These are phyloP conservation scores for Acanthopleura granulata DNA, from an alignment of 2,888 invertebrate genomes.

Conservation along the genomic window DNA sequence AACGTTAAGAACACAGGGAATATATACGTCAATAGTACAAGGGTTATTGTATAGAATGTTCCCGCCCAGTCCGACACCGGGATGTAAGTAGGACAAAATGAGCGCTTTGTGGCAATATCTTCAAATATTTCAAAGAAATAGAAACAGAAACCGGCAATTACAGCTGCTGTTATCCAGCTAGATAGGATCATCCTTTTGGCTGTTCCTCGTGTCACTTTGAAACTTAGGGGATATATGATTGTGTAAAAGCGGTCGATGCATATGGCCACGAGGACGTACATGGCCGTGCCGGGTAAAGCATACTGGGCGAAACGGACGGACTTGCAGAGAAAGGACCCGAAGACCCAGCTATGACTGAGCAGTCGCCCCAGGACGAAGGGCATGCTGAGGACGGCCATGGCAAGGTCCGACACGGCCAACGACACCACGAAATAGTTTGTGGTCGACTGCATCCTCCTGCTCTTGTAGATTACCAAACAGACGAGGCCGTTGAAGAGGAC, in stretches of 20 bases:
- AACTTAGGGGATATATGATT: constrained; percentile 66
- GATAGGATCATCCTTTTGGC: constrained; percentile 59
- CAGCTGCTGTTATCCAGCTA: constrained; percentile 45
- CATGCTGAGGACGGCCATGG: constrained; percentile 43
- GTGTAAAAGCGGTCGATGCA: constrained; percentile 66
- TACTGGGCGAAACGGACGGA: constrained; percentile 52
- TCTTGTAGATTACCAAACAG: constrained; percentile 63
- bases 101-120: constrained; percentile 1
- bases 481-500: constrained; percentile 59
- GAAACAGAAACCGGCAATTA: constrained; percentile 46
- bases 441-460: constrained; percentile 67
- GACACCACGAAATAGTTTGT: constrained; percentile 67
- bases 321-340: constrained; percentile 55
- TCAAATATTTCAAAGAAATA: constrained; percentile 48
- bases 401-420: constrained; percentile 54
- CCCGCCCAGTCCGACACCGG: constrained; percentile 38
- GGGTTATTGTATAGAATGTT: constrained; percentile 40
- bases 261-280: constrained; percentile 56
- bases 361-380: constrained; percentile 51
- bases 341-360: constrained; percentile 44
- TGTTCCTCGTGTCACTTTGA: constrained; percentile 62
- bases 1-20: constrained; percentile 44
- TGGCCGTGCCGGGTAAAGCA: constrained; percentile 41
- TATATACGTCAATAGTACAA: constrained; percentile 42
- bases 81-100: constrained; percentile 46